Evolutionary conservation across 2,113 vertebrate species (phyloP).

Genomic region (Cairina moschata): DNA sequence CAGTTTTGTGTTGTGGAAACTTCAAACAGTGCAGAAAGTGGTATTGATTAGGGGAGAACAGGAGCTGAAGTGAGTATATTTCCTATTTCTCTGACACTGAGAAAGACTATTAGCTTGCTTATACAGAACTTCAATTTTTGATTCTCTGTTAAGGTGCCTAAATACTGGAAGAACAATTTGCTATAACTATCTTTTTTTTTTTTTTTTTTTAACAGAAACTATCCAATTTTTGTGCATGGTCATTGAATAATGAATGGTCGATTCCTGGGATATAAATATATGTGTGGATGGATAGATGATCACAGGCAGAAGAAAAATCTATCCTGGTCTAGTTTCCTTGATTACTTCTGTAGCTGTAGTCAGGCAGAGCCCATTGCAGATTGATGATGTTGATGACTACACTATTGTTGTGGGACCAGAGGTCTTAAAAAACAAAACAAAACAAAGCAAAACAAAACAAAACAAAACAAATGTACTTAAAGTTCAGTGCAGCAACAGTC

Average conservation of each 20-base stretch:
- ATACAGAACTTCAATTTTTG: not conserved
- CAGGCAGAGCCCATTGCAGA: not conserved
- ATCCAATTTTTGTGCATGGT: not conserved
- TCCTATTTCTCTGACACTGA: not conserved
- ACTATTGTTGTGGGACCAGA: not conserved
- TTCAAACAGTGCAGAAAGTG: not conserved
- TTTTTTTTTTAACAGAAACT: not conserved
- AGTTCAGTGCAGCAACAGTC: not conserved
- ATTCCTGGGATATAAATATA: not conserved
- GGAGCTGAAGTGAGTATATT: not conserved
- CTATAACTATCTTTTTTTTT: not conserved
- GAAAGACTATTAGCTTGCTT: not conserved
- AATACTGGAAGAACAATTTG: not conserved
- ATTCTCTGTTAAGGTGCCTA: not conserved
- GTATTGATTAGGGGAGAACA: not conserved
- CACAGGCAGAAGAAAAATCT: not conserved
- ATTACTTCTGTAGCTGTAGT: not conserved
- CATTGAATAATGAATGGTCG: not conserved
- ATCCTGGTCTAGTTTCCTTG: not conserved
- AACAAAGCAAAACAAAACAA: too few relatives aligned
- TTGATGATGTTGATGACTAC: not conserved
- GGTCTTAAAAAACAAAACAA: not conserved
- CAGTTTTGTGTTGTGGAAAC: not conserved
- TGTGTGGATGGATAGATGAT: not conserved
- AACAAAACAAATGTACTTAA: not conserved